These are phyloP conservation scores for Callinectes sapidus DNA, from an alignment of 2,888 invertebrate genomes.

Conservation along the genomic window DNA sequence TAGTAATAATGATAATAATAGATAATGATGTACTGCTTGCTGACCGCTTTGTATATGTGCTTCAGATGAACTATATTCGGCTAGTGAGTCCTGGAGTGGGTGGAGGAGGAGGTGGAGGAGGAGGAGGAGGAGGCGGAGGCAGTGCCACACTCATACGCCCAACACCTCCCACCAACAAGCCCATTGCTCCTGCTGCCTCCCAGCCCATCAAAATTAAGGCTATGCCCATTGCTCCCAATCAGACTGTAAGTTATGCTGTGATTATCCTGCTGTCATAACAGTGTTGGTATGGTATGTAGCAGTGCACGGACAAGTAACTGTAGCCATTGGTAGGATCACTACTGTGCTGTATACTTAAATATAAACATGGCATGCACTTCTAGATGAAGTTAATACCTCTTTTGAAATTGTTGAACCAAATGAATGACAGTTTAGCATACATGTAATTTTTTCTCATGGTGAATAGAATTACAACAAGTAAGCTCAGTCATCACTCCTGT, in stretches of 20 bases:
- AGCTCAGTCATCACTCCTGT: neutral
- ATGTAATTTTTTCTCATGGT: no score
- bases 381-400: no score
- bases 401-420: no score
- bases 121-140: slow-evolving; percentile 57
- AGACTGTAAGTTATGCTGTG: slow-evolving; percentile 51
- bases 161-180: slow-evolving; percentile 57
- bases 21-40: neutral
- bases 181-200: slow-evolving; percentile 65
- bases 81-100: slow-evolving; percentile 62
- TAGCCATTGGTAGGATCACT: neutral
- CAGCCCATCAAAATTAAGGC: slow-evolving; percentile 69
- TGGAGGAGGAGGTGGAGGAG: slow-evolving; percentile 44
- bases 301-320: no score
- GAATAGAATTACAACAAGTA: neutral
- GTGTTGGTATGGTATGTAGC: no score
- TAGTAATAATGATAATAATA: neutral
- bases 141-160: slow-evolving; percentile 40
- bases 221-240: slow-evolving; percentile 66
- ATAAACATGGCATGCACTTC: neutral
- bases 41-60: neutral
- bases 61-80: slow-evolving; percentile 65
- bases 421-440: no score
- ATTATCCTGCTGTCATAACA: no score
- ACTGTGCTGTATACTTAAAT: neutral